Evolutionary conservation across 2,888 invertebrate species (phyloP).

Genomic region (Acleris literana): DNA sequence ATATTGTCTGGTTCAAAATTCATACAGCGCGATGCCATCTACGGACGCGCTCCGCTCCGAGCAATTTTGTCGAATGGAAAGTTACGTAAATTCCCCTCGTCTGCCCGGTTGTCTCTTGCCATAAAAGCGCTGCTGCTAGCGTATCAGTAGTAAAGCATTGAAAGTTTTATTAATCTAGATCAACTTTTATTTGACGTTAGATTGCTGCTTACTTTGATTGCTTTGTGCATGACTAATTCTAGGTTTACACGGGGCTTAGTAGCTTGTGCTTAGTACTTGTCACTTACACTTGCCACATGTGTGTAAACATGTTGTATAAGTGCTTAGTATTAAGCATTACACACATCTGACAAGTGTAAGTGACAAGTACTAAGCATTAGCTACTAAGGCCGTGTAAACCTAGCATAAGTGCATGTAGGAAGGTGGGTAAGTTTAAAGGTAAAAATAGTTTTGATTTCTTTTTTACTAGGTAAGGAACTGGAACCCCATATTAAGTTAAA

Average conservation of each 20-base stretch:
- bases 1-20: constrained; percentile 35
- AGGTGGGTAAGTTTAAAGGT: no score
- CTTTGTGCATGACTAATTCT: neutral
- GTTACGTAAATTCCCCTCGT: constrained; percentile 37
- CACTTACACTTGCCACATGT: no score
- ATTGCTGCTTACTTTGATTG: constrained; percentile 12
- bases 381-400: no score
- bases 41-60: constrained; percentile 29
- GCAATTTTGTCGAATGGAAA: constrained; percentile 38
- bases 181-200: constrained; percentile 17
- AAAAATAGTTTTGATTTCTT: no score
- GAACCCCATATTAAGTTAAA: no score
- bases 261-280: no score
- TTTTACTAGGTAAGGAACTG: no score
- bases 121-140: constrained; percentile 16
- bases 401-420: neutral
- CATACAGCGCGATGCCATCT: constrained; percentile 6
- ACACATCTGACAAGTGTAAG: no score
- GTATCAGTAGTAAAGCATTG: constrained; percentile 9
- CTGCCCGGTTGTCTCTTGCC: constrained; percentile 27
- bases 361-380: no score
- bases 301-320: no score
- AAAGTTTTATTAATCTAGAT: constrained; percentile 24
- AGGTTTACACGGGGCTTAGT: no score
- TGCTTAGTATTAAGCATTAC: no score